Evolutionary conservation across 2,888 invertebrate species (phyloP), one percentile per base, ranked within the genome.

Genomic region (Tubulanus polymorphus): DNA sequence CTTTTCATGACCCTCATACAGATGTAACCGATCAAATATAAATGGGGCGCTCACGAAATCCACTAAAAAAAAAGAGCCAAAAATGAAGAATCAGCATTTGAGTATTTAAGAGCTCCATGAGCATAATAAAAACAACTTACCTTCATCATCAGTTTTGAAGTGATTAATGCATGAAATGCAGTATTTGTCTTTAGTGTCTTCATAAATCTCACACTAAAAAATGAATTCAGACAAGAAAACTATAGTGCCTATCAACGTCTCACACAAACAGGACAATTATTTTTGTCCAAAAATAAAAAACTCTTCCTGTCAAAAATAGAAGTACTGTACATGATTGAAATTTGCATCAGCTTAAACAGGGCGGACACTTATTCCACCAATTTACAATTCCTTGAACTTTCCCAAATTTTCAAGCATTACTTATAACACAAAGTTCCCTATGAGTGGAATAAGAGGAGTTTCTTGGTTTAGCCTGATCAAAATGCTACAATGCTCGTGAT

Each of bases 31-130:
- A 27, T 72, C 68, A 60, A 69, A 64, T 30, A 60, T 51, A 54
- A 75, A 77, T 23, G 73, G 69, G 3, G 73, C 71, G 41, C 73
- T 70, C 15, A 74, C 71, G 60, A 68, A 71, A 59, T 76, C 76
- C 29, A 66, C 71, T 71, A 61, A 55, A 70, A 65, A 25, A 10
- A 30, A 41, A 37, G 8, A 47, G 27, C n/a, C 10, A 37, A 12
- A 1, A 45, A 51, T 27, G 3, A 51, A 18, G 23, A 5, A 20
- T 18, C 6, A 46, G n/a, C 5, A 18, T 1, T 18, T 32, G 18
- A 18, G 20, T 18, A 51, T n/a, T 12, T 23, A 1, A 12, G 5
- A n/a, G 28, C 26, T 15, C n/a, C 27, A 20, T 3, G 32, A 3
- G 15, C 15, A 23, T 54, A 28, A 48, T 29, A 5, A 27, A 1